phyloP scores from a whole-genome alignment of 2,113 vertebrate genomes.

The Tonatia bakeri region DNA sequence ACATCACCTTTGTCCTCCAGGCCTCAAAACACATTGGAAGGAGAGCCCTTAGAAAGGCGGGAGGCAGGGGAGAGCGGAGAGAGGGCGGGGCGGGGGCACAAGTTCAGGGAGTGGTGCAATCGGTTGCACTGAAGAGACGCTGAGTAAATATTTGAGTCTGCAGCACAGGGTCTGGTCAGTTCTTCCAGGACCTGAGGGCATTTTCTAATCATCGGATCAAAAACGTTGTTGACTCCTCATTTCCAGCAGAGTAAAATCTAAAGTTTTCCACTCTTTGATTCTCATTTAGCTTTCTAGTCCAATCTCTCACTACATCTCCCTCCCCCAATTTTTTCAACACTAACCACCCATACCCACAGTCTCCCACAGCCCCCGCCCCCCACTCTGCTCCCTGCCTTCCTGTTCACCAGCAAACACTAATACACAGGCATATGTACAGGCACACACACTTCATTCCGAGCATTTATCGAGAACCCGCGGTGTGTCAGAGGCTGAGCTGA shows the following conservation, averaged over 20 bases:
- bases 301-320: not conserved
- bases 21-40: not conserved
- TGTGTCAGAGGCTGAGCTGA: not conserved
- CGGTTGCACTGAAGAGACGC: not conserved
- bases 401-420: not conserved
- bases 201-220: not conserved
- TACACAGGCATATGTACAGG: not conserved
- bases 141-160: not conserved
- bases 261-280: not conserved
- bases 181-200: not conserved
- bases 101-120: not conserved
- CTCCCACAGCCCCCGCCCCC: not conserved
- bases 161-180: not conserved
- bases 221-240: not conserved
- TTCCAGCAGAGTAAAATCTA: not conserved
- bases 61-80: rapidly evolving
- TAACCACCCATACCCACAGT: not conserved
- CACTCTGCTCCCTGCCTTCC: not conserved
- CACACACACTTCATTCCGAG: not conserved
- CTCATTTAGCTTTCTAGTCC: not conserved
- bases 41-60: not conserved
- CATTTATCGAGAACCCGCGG: not conserved
- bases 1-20: not conserved
- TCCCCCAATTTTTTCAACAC: not conserved
- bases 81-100: not conserved